These are phyloP conservation scores for Discoglossus pictus DNA, from an alignment of 2,797 vertebrate species.

Conservation along the genomic window DNA sequence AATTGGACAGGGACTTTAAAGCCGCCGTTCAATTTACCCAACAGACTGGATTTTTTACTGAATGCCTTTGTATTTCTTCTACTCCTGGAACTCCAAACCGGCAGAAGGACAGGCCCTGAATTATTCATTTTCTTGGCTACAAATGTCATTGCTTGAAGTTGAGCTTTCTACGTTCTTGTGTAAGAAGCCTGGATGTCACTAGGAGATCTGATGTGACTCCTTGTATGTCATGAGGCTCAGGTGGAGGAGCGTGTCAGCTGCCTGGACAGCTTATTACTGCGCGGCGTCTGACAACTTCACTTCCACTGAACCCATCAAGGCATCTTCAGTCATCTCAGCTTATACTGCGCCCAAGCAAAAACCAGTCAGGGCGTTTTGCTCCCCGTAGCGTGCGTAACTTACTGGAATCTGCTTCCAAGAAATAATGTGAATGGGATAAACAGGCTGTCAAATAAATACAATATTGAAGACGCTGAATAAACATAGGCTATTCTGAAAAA, in stretches of 20 bases:
- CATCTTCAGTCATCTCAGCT: slow-evolving; percentile 70
- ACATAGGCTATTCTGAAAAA: too few relatives aligned
- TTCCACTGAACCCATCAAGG: slow-evolving; percentile 57
- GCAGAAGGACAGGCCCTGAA: slow-evolving; percentile 31
- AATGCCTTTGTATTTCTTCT: slow-evolving; percentile 28
- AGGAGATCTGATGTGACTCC: slow-evolving; percentile 87
- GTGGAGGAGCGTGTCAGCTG: slow-evolving; percentile 85
- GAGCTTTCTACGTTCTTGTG: slow-evolving; percentile 89
- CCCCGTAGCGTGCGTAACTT: slow-evolving; percentile 11
- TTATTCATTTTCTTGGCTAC: slow-evolving; percentile 40
- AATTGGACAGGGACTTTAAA: slow-evolving; percentile 15
- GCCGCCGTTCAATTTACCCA: slow-evolving; percentile 19
- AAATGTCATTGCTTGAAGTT: slow-evolving; percentile 65
- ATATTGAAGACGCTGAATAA: too few relatives aligned
- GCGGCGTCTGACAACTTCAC: slow-evolving; percentile 73
- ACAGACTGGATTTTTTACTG: slow-evolving; percentile 9
- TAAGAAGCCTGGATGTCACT: slow-evolving; percentile 95
- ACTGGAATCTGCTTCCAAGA: slow-evolving; percentile 28
- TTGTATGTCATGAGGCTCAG: slow-evolving; percentile 92
- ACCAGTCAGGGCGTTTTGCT: slow-evolving; percentile 41
- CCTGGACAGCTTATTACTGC: slow-evolving; percentile 84
- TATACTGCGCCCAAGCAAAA: slow-evolving; percentile 71
- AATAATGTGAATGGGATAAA: slow-evolving; percentile 24
- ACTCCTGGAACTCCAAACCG: slow-evolving; percentile 4
- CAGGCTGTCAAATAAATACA: slow-evolving; percentile 32